Conservation (phyloP, 2,888 invertebrate species). For the Marasmarcha lunaedactyla region DNA sequence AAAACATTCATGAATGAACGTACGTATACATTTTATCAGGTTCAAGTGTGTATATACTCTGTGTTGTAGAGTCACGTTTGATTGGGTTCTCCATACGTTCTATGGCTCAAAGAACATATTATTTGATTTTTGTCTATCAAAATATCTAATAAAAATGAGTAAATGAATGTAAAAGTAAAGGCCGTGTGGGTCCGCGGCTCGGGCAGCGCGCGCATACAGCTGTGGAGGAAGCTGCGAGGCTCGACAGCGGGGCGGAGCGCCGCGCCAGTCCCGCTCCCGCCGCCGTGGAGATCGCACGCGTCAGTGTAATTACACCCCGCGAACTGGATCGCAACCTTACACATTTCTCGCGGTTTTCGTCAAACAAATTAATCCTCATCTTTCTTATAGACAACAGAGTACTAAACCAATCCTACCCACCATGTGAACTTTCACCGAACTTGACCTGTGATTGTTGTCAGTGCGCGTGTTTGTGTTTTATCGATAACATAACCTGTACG, state of each 20-base stretch:
- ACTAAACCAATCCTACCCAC: slow-evolving; percentile 22
- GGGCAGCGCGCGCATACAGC: slow-evolving; percentile 55
- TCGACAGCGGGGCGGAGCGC: slow-evolving; percentile 40
- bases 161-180: no score
- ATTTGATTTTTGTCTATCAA: no score
- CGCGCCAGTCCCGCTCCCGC: slow-evolving; percentile 51
- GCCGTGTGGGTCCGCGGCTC: slow-evolving; percentile 28
- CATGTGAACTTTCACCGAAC: slow-evolving; percentile 33
- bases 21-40: no score
- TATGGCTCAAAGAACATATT: no score
- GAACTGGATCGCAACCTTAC: slow-evolving; percentile 36
- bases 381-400: slow-evolving; percentile 24
- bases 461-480: slow-evolving; percentile 67
- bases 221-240: slow-evolving; percentile 24
- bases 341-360: slow-evolving; percentile 35
- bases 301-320: slow-evolving; percentile 27
- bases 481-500: slow-evolving; percentile 68
- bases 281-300: slow-evolving; percentile 35
- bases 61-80: no score
- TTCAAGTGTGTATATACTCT: no score
- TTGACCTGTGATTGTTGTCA: slow-evolving; percentile 64
- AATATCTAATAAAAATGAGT: no score
- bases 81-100: no score
- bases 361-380: slow-evolving; percentile 23
- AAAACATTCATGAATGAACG: no score